Percentiles rank a stretch among this genome's conserved stretches.
These are phyloP conservation scores for Labia minor DNA, from an alignment of 2,888 invertebrate species.

Conservation along the genomic window DNA sequence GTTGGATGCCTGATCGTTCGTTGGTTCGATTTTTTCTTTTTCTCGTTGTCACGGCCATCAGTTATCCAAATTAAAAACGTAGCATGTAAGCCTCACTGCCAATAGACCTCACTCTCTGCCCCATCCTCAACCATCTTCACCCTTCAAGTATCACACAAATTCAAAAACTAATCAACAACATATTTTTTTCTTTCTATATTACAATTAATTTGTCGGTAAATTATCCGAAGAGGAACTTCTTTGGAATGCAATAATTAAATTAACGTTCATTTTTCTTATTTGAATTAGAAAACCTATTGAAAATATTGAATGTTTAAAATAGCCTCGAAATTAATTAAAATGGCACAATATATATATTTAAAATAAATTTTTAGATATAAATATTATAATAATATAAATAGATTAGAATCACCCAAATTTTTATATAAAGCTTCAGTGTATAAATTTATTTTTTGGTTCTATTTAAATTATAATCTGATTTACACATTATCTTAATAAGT, in stretches of 20 bases:
- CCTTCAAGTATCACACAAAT: neutral
- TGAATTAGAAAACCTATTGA: no score
- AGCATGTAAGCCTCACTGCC: constrained; percentile 13
- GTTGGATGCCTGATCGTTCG: constrained; percentile 8
- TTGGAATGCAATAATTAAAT: neutral
- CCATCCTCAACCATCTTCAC: no score
- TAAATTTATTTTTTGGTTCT: no score
- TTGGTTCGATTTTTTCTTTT: neutral
- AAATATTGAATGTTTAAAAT: no score
- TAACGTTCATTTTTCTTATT: neutral
- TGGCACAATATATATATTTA: no score
- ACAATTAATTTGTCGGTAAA: constrained; percentile 13
- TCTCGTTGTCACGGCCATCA: constrained; percentile 2
- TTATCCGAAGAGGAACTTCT: neutral
- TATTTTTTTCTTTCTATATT: neutral
- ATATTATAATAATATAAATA: no score
- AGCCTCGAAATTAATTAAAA: no score
- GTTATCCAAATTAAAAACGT: constrained; percentile 13
- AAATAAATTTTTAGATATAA: no score
- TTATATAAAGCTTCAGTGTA: no score
- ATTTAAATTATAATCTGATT: no score
- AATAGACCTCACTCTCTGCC: neutral
- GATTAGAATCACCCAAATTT: no score
- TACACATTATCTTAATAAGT: no score
- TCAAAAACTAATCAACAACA: neutral